phyloP scores from a whole-genome alignment of 2,113 vertebrate species.

The Scomber colias region DNA sequence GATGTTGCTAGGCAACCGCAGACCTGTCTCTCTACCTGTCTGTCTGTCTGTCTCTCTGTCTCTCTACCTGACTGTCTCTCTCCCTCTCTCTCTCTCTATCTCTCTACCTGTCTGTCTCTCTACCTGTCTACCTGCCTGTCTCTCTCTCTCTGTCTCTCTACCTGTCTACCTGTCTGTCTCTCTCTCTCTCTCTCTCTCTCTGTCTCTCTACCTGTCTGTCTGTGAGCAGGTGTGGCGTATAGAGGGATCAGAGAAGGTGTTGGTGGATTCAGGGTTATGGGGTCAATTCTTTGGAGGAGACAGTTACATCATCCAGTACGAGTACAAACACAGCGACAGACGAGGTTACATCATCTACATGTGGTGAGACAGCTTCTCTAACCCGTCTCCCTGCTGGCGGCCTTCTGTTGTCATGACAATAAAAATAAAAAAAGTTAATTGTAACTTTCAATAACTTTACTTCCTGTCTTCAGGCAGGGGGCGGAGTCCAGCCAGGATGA shows the following conservation, averaged over 20 bases:
- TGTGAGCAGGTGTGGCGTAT: conserved; percentile 91
- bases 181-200: no score
- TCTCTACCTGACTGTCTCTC: no score
- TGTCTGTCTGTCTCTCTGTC: no score
- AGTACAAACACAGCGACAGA: conserved; percentile 82
- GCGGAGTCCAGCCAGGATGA: conserved; percentile 91
- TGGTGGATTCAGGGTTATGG: conserved; percentile 71
- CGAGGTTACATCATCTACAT: conserved; percentile 91
- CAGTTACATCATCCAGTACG: conserved; percentile 92
- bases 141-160: neutral
- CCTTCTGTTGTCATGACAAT: no score
- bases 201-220: neutral
- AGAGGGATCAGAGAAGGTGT: conserved; percentile 89
- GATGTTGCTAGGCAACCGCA: no score
- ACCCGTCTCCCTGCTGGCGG: no score
- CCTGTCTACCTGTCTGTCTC: no score
- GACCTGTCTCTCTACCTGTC: no score
- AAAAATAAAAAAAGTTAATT: no score
- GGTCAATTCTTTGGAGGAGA: conserved; percentile 94
- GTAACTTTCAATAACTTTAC: neutral
- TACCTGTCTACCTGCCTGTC: no score
- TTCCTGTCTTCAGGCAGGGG: conserved; percentile 87
- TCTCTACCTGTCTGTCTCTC: no score
- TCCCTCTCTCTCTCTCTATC: no score
- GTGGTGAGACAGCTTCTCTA: conserved; percentile 84